phyloP scores from a whole-genome alignment of 2,113 vertebrate species.

The Tenrec ecaudatus region DNA sequence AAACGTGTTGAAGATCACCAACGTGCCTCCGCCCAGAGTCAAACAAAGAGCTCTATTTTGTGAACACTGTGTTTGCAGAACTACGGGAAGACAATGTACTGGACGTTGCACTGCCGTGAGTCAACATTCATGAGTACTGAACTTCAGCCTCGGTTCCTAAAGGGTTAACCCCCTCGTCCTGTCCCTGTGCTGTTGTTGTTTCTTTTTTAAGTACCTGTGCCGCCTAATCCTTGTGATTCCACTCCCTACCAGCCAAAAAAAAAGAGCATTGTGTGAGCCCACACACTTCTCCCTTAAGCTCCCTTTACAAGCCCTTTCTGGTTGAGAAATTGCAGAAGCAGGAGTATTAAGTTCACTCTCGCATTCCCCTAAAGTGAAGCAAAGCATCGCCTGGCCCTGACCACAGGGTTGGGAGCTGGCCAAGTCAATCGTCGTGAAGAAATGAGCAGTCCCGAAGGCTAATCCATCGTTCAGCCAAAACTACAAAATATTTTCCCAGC shows the following conservation, averaged over 20 bases:
- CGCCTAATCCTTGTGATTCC: slow-evolving; percentile 78
- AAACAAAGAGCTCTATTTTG: neutral
- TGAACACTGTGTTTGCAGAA: neutral
- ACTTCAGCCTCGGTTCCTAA: slow-evolving; percentile 5
- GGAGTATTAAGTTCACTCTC: slow-evolving; percentile 71
- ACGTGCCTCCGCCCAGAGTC: neutral
- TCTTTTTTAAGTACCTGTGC: slow-evolving; percentile 27
- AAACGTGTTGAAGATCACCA: neutral
- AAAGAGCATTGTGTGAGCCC: slow-evolving; percentile 75
- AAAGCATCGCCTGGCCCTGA: slow-evolving; percentile 65
- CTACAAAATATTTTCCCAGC: slow-evolving; percentile 55
- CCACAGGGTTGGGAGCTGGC: neutral
- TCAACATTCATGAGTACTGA: neutral
- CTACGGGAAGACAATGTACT: neutral
- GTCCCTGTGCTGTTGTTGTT: neutral
- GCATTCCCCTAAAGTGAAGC: slow-evolving; percentile 50
- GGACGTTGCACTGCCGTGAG: neutral
- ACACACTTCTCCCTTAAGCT: slow-evolving; percentile 71
- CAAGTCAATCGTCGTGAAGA: slow-evolving; percentile 66
- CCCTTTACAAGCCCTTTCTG: slow-evolving; percentile 64
- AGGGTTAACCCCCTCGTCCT: slow-evolving; percentile 70
- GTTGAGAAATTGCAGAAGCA: slow-evolving; percentile 75
- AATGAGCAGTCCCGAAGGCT: slow-evolving; percentile 57
- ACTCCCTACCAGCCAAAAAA: slow-evolving; percentile 76
- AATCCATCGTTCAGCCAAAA: slow-evolving; percentile 53